These are phyloP conservation scores for Melanotaenia boesemani DNA, from an alignment of 2,797 vertebrate species.

Conservation along the genomic window DNA sequence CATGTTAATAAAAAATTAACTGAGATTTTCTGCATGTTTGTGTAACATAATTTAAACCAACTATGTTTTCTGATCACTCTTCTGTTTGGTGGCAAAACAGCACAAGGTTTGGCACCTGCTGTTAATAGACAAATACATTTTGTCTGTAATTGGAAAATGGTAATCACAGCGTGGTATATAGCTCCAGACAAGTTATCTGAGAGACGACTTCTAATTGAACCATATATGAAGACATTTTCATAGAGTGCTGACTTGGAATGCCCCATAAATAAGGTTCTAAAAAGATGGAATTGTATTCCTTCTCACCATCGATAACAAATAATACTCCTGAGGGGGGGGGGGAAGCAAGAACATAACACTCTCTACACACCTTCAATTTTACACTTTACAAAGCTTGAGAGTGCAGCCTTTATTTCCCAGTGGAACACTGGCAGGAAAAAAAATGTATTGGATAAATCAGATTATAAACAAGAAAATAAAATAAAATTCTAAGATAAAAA, in stretches of 20 bases:
- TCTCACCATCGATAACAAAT: constrained; percentile 48
- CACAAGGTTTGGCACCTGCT: constrained; percentile 30
- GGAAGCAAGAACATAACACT: constrained; percentile 47
- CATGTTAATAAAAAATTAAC: no score
- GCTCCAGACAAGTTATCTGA: constrained; percentile 50
- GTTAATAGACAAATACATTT: constrained; percentile 40
- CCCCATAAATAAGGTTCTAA: constrained; percentile 67
- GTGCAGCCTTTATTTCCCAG: constrained; percentile 72
- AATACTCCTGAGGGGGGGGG: constrained; percentile 41
- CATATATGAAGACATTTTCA: constrained; percentile 55
- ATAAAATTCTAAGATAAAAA: constrained; percentile 34
- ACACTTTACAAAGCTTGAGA: constrained; percentile 56
- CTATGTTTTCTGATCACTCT: constrained; percentile 19
- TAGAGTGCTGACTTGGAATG: constrained; percentile 66
- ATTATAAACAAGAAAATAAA: constrained; percentile 16
- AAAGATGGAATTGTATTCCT: constrained; percentile 60
- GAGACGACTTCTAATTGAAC: constrained; percentile 59
- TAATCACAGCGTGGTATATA: neutral
- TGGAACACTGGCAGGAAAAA: constrained; percentile 42
- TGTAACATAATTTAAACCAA: constrained; percentile 8
- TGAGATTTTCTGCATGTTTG: neutral
- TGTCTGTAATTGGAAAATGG: constrained; percentile 29
- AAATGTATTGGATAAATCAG: constrained; percentile 36
- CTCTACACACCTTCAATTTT: constrained; percentile 51
- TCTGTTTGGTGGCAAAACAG: constrained; percentile 17